Evolutionary conservation across 2,888 invertebrate species (phyloP), one percentile per base, ranked within the genome.

Genomic region (Reticulitermes lucifugus): DNA sequence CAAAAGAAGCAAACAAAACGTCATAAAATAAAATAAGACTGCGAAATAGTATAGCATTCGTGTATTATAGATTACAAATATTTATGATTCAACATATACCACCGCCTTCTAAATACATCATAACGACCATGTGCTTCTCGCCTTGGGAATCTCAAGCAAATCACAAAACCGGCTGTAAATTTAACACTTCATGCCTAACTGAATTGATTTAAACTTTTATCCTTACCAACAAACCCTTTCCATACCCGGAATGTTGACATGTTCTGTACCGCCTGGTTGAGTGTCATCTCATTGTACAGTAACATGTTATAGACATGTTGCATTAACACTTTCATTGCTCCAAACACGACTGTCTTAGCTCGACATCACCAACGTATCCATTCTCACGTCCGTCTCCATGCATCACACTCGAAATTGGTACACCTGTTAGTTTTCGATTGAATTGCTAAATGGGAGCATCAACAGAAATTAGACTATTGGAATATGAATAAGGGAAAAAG

Each of bases 191-290:
- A 73, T 4, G 35, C 35, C 14, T 29, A 73, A 9, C 41, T 25
- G n/a, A 65, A 25, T n/a, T 65, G n/a, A n/a, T 25, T 65, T n/a
- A 14, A 25, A 65, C 65, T 6, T 65, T 65, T 0, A 5, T 46
- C 22, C 77, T 77, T 77, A 77, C 77, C 77, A 77, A 77, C 22
- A n/a, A 35, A 43, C 22, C 35, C 3, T 43, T 77, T 77, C 77
- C 77, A 41, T 51, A 51, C n/a, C 4, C 25, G 21, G 77, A 77
- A 77, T 77, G 77, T 5, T 77, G 22, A 46, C 21, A 46, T 46
- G 12, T 41, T 46, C 9, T 10, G n/a, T 41, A 41, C 35, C 9
- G 21, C 14, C 14, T 43, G 5, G 18, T 21, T 43, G 6, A 5
- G 22, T 77, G 22, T 51, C 77, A 77, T 12, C 46, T 43, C n/a